Evolutionary conservation across 2,888 invertebrate genomes (phyloP), one percentile per base, ranked within the genome.

Genomic region (Bombylius discolor): DNA sequence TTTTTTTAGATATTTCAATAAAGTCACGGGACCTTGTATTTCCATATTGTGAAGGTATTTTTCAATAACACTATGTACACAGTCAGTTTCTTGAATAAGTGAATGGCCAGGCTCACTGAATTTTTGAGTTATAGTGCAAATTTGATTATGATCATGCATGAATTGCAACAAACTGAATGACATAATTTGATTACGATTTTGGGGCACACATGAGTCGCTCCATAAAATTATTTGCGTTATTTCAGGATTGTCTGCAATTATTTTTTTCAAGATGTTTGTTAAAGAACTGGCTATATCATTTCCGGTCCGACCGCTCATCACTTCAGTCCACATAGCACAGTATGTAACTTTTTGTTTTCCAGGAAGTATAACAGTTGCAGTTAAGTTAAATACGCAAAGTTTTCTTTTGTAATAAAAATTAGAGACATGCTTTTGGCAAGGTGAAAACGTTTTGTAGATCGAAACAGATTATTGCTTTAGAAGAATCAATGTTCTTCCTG

Each of bases 401-500:
- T 36, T 52, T 12, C 47, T 14, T 23, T 23, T 52, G 8, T 36
- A 36, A 47, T 33, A 52, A 52, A 52, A 52, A 45, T 8, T 13
- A 32, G 52, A 52, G 5, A 46, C 45, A 46, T 34, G 6, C 52
- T 45, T 52, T 34, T 46, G 13, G 52, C 45, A 5, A 46, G 13
- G 8, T 14, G 31, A 46, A 52, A 45, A 56, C 55, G 45, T 56
- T 58, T 52, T 59, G 55, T n/a, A 59, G n/a, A 51, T 59, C 59
- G 54, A 49, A 60, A 13, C 52, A 57, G 13, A 60, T 31, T 33
- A 59, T 34, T n/a, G 45, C 44, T n/a, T 7, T 32, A 12, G n/a
- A 12, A 33, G 39, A 33, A 47, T 49, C 45, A 34, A 53, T 49
- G 39, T 53, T 53, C 13, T 13, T n/a, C 12, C 53, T 12, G 42